Evolutionary conservation across 2,888 invertebrate species (phyloP), one percentile per base, ranked within the genome.

Genomic region (Poecilobothrus nobilitatus): DNA sequence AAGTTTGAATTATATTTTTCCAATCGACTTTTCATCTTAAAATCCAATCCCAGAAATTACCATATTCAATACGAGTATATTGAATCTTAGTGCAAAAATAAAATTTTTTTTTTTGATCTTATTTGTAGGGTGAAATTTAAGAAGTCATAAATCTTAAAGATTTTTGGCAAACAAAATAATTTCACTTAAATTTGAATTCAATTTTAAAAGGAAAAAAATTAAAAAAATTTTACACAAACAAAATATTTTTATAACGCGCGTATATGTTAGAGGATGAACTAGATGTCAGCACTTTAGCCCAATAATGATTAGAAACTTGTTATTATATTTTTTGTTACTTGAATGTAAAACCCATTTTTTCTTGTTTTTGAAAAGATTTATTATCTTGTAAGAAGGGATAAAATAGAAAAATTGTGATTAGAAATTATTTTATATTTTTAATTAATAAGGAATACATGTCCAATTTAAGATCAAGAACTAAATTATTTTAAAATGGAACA

Each of bases 1-100:
- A n/a, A n/a, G 6, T 53, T 53, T 53, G 53, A 53, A 53, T 53
- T 53, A 53, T 53, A 53, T 53, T 18, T 53, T 53, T 53, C 53
- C 53, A 53, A 53, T 53, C 53, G 53, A 53, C 53, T 53, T 53
- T 53, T 53, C 53, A 53, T 53, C 53, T 53, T 37, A 37, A 37
- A 37, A 53, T 53, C 15, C 53, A 53, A 53, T 18, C 15, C 9
- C 53, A 53, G n/a, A 41, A 41, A 41, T 41, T 41, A 9, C 15
- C 41, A 41, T 41, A 12, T 41, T 41, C 41, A 9, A 41, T 27
- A 27, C 27, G 5, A 27, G 27, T 27, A 41, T 41, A 41, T 41
- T 12, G 15, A 41, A 41, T 41, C 15, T 41, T 41, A 15, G 15
- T 12, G 18, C 6, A 44, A 44, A 44, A 9, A 44, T 44, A 10